phyloP scores from a whole-genome alignment of 1,140 invertebrate genomes.

The Ceratina japonica region DNA sequence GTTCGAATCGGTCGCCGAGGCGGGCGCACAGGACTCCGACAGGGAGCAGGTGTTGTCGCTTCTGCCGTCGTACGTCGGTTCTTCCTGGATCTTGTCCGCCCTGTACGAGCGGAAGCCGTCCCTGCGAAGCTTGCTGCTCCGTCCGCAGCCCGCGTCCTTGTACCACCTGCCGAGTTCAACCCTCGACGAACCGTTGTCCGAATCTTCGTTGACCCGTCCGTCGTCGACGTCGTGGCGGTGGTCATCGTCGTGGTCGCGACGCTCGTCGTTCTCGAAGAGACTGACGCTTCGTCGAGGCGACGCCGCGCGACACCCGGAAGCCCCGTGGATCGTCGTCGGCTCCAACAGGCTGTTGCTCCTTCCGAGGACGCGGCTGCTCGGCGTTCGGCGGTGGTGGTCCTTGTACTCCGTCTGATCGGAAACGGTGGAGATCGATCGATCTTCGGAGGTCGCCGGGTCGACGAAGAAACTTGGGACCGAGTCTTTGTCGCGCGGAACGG shows the following conservation, averaged over 20 bases:
- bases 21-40: slow-evolving; percentile 60
- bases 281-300: slow-evolving; percentile 69
- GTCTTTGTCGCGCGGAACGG: slow-evolving; percentile 65
- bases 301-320: slow-evolving; percentile 40
- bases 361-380: slow-evolving; percentile 48
- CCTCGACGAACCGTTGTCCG: slow-evolving; percentile 48
- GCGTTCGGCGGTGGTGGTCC: slow-evolving; percentile 56
- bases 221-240: slow-evolving; percentile 20
- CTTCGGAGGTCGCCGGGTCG: slow-evolving; percentile 3
- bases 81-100: slow-evolving; percentile 75
- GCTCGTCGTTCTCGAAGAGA: slow-evolving; percentile 63
- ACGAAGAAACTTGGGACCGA: slow-evolving; percentile 50
- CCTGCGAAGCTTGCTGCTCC: slow-evolving; percentile 56
- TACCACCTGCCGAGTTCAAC: slow-evolving; percentile 63
- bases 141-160: slow-evolving; percentile 43
- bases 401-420: slow-evolving; percentile 65
- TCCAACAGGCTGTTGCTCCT: slow-evolving; percentile 71
- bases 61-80: slow-evolving; percentile 40
- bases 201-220: slow-evolving; percentile 19
- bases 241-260: slow-evolving; percentile 34
- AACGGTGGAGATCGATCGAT: slow-evolving; percentile 35
- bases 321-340: slow-evolving; percentile 31
- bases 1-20: slow-evolving; percentile 56
- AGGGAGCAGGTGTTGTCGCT: slow-evolving; percentile 26
- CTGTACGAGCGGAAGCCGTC: slow-evolving; percentile 61